Evolutionary conservation across 2,797 vertebrate species (phyloP).

Genomic region (Danio kyathit): DNA sequence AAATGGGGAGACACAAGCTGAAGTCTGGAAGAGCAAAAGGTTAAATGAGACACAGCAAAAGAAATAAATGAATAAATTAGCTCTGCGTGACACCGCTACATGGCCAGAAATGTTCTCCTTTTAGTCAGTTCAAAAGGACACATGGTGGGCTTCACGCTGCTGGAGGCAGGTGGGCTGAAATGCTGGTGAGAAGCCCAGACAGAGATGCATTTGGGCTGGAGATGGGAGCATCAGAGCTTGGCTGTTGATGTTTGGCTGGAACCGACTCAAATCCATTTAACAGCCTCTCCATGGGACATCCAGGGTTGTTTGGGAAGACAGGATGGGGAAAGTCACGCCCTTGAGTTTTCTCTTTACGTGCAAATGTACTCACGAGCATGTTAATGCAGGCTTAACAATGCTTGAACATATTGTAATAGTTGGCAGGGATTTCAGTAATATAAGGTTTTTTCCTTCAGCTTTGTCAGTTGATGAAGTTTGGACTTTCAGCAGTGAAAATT

Average conservation of each 20-base stretch:
- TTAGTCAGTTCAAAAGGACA: constrained; percentile 48
- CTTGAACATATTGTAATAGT: background rate
- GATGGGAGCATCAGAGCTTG: constrained; percentile 8
- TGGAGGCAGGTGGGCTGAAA: constrained; percentile 69
- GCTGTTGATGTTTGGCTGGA: constrained; percentile 33
- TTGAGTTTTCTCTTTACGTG: constrained; percentile 21
- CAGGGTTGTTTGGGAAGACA: constrained; percentile 30
- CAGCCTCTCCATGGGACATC: constrained; percentile 29
- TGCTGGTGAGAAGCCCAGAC: constrained; percentile 59
- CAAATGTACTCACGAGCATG: constrained; percentile 25
- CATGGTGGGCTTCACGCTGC: constrained; percentile 53
- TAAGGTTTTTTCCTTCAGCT: no score
- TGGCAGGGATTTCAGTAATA: no score
- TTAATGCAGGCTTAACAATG: background rate
- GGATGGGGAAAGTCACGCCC: constrained; percentile 34
- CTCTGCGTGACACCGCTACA: background rate
- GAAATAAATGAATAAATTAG: background rate
- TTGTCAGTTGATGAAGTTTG: no score
- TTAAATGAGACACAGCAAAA: constrained; percentile 14
- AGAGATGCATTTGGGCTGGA: constrained; percentile 59
- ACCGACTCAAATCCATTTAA: constrained; percentile 47
- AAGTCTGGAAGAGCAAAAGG: constrained; percentile 23
- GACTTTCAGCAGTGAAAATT: no score
- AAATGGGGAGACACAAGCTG: background rate
- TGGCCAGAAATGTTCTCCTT: constrained; percentile 34